phyloP scores from a whole-genome alignment of 2,888 invertebrate species.

The Ormyrus thymus region DNA sequence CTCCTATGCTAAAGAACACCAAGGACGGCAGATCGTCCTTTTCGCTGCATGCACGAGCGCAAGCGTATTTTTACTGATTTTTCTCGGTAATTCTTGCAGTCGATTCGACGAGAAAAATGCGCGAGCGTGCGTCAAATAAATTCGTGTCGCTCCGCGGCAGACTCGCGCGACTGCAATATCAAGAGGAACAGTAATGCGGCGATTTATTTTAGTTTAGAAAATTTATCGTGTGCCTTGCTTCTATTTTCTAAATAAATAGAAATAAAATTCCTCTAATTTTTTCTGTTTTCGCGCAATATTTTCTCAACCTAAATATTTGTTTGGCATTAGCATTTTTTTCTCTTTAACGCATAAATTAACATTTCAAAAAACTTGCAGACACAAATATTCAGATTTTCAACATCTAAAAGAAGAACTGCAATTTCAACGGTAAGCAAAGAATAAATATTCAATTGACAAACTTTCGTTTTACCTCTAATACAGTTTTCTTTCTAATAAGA shows the following conservation, averaged over 20 bases:
- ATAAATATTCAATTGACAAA: constrained; percentile 31
- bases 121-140: constrained; percentile 12
- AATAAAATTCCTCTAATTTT: too few relatives aligned
- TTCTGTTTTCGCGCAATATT: too few relatives aligned
- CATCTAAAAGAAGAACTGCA: not conserved
- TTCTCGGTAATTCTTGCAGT: constrained; percentile 33
- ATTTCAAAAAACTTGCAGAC: not conserved
- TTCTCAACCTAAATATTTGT: too few relatives aligned
- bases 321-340: too few relatives aligned
- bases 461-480: constrained; percentile 29
- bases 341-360: too few relatives aligned
- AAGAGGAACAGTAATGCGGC: too few relatives aligned
- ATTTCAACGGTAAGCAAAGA: not conserved
- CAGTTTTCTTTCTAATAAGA: not conserved
- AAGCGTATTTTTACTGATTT: constrained; percentile 50
- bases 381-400: not conserved
- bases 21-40: constrained; percentile 47
- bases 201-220: too few relatives aligned
- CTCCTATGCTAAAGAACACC: constrained; percentile 53
- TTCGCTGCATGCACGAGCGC: not conserved
- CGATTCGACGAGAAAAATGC: constrained; percentile 16
- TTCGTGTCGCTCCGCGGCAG: constrained; percentile 7
- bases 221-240: too few relatives aligned
- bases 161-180: too few relatives aligned
- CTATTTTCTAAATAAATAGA: too few relatives aligned